Evolutionary conservation across 1,140 invertebrate genomes (phyloP), one percentile per base, ranked within the genome.

Genomic region (Probaryconus sp.): DNA sequence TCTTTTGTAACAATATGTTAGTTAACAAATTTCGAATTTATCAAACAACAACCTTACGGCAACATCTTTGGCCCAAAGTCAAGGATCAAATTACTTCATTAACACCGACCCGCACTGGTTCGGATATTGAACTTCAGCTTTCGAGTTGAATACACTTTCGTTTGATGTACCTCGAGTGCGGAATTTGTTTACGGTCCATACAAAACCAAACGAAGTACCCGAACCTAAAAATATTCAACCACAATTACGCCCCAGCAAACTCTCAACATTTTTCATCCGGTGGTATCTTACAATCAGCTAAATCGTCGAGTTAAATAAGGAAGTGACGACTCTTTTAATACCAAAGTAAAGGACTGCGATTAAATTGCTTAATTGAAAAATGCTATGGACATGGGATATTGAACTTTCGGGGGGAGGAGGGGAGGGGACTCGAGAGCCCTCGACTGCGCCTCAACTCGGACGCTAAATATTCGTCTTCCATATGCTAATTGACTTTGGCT

Each of bases 111-210:
- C 35, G 48, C 37, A 30, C 48, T 53, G 61, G 61, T 65, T 65
- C 61, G 61, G 48, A 65, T 65, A 53, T 65, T 31, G 64, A 68
- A 68, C 64, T 68, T 58, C 20, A 58, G 51, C 50, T 56, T 58
- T 58, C 43, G 51, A 68, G 64, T 68, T 68, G 64, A 68, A 68
- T 68, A 68, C 64, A 68, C 64, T 68, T 68, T 68, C 51, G 35
- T 68, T 68, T 68, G 50, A 50, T 58, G 31, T 43, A 68, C 43
- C 51, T 68, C 26, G 33, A 45, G 40, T 26, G 53, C 35, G 16
- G 42, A 50, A 68, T 68, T 68, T 68, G 64, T 68, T 68, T 67
- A 56, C 31, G 51, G 50, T 28, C 51, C 38, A 53, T 43, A 17
- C 21, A 16, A n/a, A 24, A 50, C 6, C 42, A 10, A 30, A 43